A percentile compares a stretch with the other conserved stretches of the same genome.
phyloP scores from a whole-genome alignment of 2,113 vertebrate species.

The Psittacus erithacus region DNA sequence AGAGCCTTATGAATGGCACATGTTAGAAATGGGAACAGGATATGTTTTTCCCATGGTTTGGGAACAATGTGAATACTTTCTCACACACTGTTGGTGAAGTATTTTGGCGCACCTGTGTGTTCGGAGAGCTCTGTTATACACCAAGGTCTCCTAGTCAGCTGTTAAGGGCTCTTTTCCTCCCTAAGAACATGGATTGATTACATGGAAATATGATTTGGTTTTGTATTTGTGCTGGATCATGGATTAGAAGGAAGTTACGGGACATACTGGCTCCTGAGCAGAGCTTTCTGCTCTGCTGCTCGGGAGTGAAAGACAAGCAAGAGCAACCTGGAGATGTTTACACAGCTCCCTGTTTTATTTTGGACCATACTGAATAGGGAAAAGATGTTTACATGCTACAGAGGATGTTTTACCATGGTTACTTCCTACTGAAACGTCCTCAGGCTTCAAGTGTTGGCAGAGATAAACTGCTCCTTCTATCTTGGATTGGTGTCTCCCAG shows the following conservation, averaged over 20 bases:
- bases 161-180: slow-evolving; percentile 70
- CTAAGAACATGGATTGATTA: slow-evolving; percentile 73
- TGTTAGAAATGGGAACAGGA: not conserved
- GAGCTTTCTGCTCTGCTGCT: slow-evolving; percentile 27
- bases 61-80: slow-evolving; percentile 44
- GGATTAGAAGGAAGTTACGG: slow-evolving; percentile 69
- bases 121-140: slow-evolving; percentile 58
- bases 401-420: slow-evolving; percentile 66
- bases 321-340: slow-evolving; percentile 59
- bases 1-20: slow-evolving; percentile 5
- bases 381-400: slow-evolving; percentile 54
- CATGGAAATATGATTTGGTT: slow-evolving; percentile 73
- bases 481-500: not conserved
- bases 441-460: slow-evolving; percentile 31
- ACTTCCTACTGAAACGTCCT: slow-evolving; percentile 53
- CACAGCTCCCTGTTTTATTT: slow-evolving; percentile 51
- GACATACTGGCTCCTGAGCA: not conserved
- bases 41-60: slow-evolving; percentile 44
- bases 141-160: slow-evolving; percentile 58
- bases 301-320: slow-evolving; percentile 27
- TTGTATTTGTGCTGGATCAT: slow-evolving; percentile 74
- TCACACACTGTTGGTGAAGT: slow-evolving; percentile 65
- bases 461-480: not conserved
- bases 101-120: slow-evolving; percentile 67
- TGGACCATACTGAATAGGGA: slow-evolving; percentile 21